Evolutionary conservation across 2,797 vertebrate genomes (phyloP), one percentile per base, ranked within the genome.

Genomic region (Meda fulgida): DNA sequence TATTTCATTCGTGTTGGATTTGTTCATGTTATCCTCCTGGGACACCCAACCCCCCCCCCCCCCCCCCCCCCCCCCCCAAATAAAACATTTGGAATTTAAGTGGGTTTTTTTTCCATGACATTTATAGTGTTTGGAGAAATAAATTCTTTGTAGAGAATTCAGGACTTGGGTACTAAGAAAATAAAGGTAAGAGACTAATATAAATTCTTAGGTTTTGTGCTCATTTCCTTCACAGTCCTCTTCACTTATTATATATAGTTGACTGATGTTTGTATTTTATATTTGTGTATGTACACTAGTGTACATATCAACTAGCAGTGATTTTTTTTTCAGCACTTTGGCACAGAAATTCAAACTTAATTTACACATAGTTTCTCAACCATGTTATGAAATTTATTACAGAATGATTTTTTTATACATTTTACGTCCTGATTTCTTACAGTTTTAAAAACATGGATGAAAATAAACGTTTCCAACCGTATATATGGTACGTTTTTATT

Each of bases 331-430:
- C 29, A 80, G 16, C 21, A 51, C 65, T n/a, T 66, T 67, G 78
- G 3, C 43, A 31, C 11, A n/a, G 13, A 66, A 36, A 80, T 51
- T 1, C 23, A 26, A 80, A 66, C 58, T 66, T 48, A 16, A 51
- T 51, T 53, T 69, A 21, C 13, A 80, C 46, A 53, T 53, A 69
- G 31, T 69, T 69, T 80, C 21, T 67, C 29, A 80, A 51, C 1
- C 23, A 16, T 48, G 78, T 80, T 66, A 69, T 48, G 29, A 36
- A 67, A 66, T 14, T 48, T 31, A n/a, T 48, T 51, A 67, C 26
- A 80, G 43, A 69, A 66, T 51, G 11, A 69, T 69, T 80, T 69
- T n/a, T n/a, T n/a, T n/a, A n/a, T n/a, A n/a, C n/a, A n/a, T n/a
- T 80, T 80, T 80, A 67, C 29, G 6, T 43, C 4, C 18, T n/a